These are phyloP conservation scores for Cephus pygmeus DNA, from an alignment of 2,888 invertebrate genomes.

Conservation along the genomic window DNA sequence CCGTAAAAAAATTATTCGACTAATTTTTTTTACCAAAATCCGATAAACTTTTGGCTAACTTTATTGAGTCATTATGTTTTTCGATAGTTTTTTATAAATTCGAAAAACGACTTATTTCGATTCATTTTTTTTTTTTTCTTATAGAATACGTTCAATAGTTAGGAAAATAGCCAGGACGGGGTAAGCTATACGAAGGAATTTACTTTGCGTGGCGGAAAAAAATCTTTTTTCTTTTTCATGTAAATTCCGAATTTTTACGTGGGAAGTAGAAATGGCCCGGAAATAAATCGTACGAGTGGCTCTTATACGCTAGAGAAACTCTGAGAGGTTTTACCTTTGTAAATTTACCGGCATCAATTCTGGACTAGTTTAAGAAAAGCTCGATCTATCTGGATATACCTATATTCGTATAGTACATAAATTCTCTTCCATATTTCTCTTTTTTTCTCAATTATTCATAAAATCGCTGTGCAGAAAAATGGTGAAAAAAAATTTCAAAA, in stretches of 20 bases:
- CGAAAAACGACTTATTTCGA: neutral
- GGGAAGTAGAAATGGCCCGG: neutral
- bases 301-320: neutral
- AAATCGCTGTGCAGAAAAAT: no score
- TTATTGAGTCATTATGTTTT: neutral
- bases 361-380: neutral
- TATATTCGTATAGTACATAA: neutral
- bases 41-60: neutral
- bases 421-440: neutral
- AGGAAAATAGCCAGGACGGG: neutral
- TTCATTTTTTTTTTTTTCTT: neutral
- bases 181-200: constrained; percentile 26
- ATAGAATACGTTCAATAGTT: neutral
- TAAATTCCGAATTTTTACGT: neutral
- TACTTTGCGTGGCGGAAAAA: constrained; percentile 9
- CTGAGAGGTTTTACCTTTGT: neutral
- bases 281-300: neutral
- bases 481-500: no score
- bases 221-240: neutral
- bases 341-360: neutral
- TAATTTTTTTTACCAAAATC: neutral
- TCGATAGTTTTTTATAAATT: no score
- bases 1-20: neutral
- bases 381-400: neutral
- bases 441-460: neutral